Percentiles rank a stretch among this genome's conserved stretches.
These are phyloP conservation scores for Globia sparganii DNA, from an alignment of 2,888 invertebrate genomes.

Conservation along the genomic window DNA sequence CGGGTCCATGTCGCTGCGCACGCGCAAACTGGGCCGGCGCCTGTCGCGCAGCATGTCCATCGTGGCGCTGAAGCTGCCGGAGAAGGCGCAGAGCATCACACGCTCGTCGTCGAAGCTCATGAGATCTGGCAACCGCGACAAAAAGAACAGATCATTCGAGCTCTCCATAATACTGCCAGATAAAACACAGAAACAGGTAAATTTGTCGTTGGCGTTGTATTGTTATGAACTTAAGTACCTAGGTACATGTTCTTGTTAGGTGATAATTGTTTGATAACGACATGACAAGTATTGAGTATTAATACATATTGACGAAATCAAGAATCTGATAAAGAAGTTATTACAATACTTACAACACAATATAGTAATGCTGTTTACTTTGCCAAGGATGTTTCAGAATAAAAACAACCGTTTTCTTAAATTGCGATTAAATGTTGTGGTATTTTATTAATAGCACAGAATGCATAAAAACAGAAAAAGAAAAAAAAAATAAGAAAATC, in stretches of 20 bases:
- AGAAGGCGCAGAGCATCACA: constrained; percentile 91
- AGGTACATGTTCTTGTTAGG: constrained; percentile 3
- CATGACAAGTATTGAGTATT: constrained; percentile 19
- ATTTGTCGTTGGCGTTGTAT: constrained; percentile 18
- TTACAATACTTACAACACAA: constrained; percentile 10
- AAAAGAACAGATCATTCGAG: constrained; percentile 90
- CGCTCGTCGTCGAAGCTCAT: constrained; percentile 91
- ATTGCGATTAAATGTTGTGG: not conserved
- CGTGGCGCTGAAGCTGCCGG: constrained; percentile 89
- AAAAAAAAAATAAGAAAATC: too few relatives aligned
- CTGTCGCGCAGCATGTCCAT: constrained; percentile 90
- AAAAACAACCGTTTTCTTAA: not conserved
- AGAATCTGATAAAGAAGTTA: constrained; percentile 19
- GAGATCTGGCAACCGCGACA: constrained; percentile 89
- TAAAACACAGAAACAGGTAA: constrained; percentile 92
- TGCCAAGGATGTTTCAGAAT: not conserved
- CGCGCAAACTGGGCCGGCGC: constrained; percentile 88
- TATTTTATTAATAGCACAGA: not conserved
- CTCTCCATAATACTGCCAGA: constrained; percentile 92
- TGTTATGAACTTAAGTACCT: constrained; percentile 14
- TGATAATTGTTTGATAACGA: constrained; percentile 56
- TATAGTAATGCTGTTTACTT: not conserved
- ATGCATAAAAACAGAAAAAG: too few relatives aligned
- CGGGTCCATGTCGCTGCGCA: constrained; percentile 88
- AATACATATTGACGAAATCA: constrained; percentile 30